Evolutionary conservation across 2,888 invertebrate genomes (phyloP).

Genomic region (Athripsodes cinereus): DNA sequence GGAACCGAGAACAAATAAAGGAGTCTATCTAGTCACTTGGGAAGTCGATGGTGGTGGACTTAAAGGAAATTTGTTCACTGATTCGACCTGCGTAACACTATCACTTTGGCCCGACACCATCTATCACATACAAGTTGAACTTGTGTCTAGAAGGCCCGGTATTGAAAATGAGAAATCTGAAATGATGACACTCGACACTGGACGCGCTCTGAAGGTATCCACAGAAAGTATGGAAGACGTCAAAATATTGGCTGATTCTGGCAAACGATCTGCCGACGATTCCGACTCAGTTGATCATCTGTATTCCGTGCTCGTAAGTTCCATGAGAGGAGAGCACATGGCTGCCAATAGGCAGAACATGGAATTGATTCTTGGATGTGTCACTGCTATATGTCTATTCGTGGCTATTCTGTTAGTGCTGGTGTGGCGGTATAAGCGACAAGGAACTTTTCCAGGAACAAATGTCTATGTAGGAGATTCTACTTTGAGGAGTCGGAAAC

Average conservation of each 20-base stretch:
- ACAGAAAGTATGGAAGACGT: constrained; percentile 60
- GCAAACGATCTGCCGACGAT: constrained; percentile 33
- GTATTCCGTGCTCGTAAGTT: constrained; percentile 57
- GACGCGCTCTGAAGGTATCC: constrained; percentile 57
- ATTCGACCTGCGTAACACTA: constrained; percentile 70
- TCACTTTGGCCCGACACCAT: constrained; percentile 76
- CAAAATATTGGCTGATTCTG: constrained; percentile 45
- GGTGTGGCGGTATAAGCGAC: constrained; percentile 52
- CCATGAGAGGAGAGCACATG: constrained; percentile 54
- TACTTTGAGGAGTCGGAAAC: constrained; percentile 53
- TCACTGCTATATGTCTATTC: constrained; percentile 48
- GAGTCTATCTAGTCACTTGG: constrained; percentile 76
- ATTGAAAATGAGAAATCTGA: constrained; percentile 58
- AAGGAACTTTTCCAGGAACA: constrained; percentile 50
- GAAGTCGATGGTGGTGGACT: constrained; percentile 77
- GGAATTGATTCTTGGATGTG: constrained; percentile 54
- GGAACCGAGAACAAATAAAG: constrained; percentile 60
- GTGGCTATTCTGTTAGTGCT: constrained; percentile 48
- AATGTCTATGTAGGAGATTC: constrained; percentile 57
- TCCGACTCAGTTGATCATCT: constrained; percentile 44
- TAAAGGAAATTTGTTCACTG: constrained; percentile 75
- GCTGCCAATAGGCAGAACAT: constrained; percentile 49
- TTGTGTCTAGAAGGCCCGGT: constrained; percentile 55
- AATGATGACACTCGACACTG: constrained; percentile 60
- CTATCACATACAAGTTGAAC: constrained; percentile 73